A percentile compares a stretch with the other conserved stretches of the same genome.
Evolutionary conservation across 2,888 invertebrate genomes (phyloP).

Genomic region (Philhelius pedissequus): DNA sequence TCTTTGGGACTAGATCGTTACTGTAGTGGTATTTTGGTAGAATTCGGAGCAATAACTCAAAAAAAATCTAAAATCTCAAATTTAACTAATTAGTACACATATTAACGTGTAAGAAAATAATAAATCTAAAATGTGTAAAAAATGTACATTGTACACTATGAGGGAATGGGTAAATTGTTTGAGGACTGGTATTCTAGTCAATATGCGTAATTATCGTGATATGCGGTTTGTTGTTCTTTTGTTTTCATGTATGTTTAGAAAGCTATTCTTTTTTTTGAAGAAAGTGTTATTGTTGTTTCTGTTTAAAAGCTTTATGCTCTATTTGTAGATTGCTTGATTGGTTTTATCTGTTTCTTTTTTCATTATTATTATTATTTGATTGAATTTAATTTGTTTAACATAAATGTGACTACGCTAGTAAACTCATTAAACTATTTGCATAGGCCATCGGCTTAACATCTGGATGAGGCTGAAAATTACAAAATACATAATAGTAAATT

Average conservation of each 20-base stretch:
- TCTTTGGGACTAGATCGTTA: conserved; percentile 53
- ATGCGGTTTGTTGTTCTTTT: conserved; percentile 15
- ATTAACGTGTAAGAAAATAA: conserved; percentile 21
- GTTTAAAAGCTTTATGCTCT: conserved; percentile 55
- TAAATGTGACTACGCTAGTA: conserved; percentile 78
- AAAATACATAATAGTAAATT: not conserved
- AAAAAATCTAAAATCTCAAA: conserved; percentile 13
- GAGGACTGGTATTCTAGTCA: conserved; percentile 15
- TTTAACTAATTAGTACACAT: conserved; percentile 46
- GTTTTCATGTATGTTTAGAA: not conserved
- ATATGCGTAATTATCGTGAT: conserved; percentile 39
- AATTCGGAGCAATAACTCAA: not conserved
- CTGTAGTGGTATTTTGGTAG: conserved; percentile 9
- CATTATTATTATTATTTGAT: conserved; percentile 45
- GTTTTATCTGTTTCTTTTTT: conserved; percentile 17
- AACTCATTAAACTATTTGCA: conserved; percentile 90
- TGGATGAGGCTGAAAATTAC: conserved; percentile 92
- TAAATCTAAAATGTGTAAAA: not conserved
- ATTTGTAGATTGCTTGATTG: conserved; percentile 65
- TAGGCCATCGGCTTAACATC: conserved; percentile 98
- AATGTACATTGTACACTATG: conserved; percentile 8
- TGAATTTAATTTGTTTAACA: conserved; percentile 55
- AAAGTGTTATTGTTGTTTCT: conserved; percentile 51
- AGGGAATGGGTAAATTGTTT: conserved; percentile 5
- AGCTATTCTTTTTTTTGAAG: conserved; percentile 22